A percentile compares a stretch with the other conserved stretches of the same genome.
Conservation (phyloP, 2,888 invertebrate genomes). For the Acanthosepion lycidas region DNA sequence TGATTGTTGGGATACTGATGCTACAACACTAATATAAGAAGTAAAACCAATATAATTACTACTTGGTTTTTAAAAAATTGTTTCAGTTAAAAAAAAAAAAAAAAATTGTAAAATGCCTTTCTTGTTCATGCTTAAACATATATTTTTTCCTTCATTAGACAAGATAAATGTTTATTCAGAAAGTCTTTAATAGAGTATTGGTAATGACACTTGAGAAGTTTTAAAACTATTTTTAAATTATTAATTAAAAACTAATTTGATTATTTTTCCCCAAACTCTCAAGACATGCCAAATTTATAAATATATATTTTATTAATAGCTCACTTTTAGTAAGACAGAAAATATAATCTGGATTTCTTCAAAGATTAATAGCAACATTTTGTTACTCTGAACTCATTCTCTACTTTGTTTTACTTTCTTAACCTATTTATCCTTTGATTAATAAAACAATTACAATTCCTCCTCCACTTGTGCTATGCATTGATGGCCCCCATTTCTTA, state of each 20-base stretch:
- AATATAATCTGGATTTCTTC: neutral
- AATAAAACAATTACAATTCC: neutral
- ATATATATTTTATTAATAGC: neutral
- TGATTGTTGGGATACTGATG: slow-evolving; percentile 18
- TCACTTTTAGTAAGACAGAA: neutral
- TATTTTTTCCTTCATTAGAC: neutral
- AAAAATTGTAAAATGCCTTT: neutral
- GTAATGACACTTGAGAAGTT: neutral
- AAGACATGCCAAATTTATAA: neutral
- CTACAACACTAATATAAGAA: neutral
- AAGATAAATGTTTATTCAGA: neutral
- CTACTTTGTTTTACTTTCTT: neutral
- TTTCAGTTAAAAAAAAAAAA: neutral
- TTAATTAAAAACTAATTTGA: neutral
- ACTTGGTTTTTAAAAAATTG: neutral
- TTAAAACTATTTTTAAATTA: neutral
- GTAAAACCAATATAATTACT: neutral
- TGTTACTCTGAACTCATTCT: neutral
- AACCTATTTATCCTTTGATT: neutral
- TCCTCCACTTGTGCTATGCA: neutral
- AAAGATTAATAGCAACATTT: neutral
- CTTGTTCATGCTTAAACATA: neutral
- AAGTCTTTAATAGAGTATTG: neutral
- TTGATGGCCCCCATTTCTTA: neutral
- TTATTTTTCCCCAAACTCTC: neutral